phyloP scores from a whole-genome alignment of 2,797 vertebrate genomes.

The Danio tinwini region DNA sequence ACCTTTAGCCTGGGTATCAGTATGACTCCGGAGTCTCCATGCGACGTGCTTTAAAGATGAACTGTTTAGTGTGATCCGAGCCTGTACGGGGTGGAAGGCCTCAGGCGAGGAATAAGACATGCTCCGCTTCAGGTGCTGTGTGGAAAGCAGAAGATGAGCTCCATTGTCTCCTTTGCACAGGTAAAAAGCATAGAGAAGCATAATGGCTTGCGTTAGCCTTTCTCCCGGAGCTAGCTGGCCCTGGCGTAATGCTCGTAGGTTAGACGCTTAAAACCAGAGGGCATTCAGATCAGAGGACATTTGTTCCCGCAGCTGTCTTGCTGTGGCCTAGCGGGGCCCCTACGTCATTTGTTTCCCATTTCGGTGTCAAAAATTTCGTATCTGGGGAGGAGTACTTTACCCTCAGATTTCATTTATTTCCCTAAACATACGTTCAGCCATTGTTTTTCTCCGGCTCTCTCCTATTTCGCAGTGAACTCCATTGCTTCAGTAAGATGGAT shows the following conservation, averaged over 20 bases:
- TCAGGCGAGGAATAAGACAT: conserved; percentile 74
- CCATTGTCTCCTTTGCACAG: conserved; percentile 39
- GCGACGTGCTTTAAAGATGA: conserved; percentile 79
- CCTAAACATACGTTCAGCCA: conserved; percentile 65
- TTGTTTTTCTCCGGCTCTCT: conserved; percentile 58
- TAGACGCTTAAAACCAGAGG: conserved; percentile 57
- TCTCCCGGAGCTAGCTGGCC: conserved; percentile 53
- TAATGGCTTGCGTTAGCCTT: conserved; percentile 52
- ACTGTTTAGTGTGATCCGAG: conserved; percentile 79
- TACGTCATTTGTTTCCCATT: conserved; percentile 57
- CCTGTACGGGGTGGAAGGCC: conserved; percentile 74
- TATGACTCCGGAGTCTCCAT: conserved; percentile 64
- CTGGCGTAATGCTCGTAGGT: conserved; percentile 57
- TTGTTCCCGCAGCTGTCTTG: conserved; percentile 55
- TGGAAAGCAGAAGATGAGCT: conserved; percentile 69
- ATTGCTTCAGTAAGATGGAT: conserved; percentile 66
- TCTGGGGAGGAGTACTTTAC: conserved; percentile 54
- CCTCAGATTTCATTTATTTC: conserved; percentile 67
- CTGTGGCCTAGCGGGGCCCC: conserved; percentile 36
- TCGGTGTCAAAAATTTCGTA: conserved; percentile 59
- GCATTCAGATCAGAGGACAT: conserved; percentile 59
- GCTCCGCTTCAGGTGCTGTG: conserved; percentile 53
- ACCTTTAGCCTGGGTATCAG: conserved; percentile 58
- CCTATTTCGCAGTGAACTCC: conserved; percentile 57
- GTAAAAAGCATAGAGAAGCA: conserved; percentile 50